Base-by-base conservation (phyloP, 2,113 vertebrate species). In the Lamprologus sp. region DNA sequence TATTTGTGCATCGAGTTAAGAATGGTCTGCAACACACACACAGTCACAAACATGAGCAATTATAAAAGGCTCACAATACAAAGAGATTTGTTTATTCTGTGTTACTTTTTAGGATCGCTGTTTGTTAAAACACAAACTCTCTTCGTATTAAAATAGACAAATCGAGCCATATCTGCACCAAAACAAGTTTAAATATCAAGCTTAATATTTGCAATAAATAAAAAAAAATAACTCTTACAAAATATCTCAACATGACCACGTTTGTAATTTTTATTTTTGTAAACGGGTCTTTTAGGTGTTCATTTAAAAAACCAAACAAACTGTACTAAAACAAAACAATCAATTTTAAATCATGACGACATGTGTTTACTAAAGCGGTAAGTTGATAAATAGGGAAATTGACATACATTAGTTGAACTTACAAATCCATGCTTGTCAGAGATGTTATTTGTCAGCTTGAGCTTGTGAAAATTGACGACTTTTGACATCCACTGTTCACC, bases 401-500 rank as follows among this genome's bases (percentile, higher is more conserved):
- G 86, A 94, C 91, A 94, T 92, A 94, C 94, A 93, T 96, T 90
- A 90, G 93, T 93, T 63, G 92, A 85, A 99, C 98, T 99, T 97
- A 99, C 98, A 98, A 99, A 99, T 97, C 99, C 99, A 47, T 99
- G 98, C 95, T 99, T 99, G 96, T 99, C 98, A 65, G 98, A 99
- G 94, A 99, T 99, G 95, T 99, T 99, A 90, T 99, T 99, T 60
- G 99, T 99, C 95, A 99, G 97, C 96, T 99, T 99, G 95, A 99
- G 98, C 96, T 99, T 99, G 97, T 99, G 98, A 94, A 99, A 99
- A 93, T 98, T 99, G 95, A 99, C 98, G 51, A 99, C 98, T 97
- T 99, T 99, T 87, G 98, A 99, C 98, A 99, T 99, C 99, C 99
- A 99, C 95, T 99, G 98, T 84, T 99, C 99, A 28, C 99, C 99